These are phyloP conservation scores for Ormyrus thymus DNA, from an alignment of 2,888 invertebrate species.

Conservation along the genomic window DNA sequence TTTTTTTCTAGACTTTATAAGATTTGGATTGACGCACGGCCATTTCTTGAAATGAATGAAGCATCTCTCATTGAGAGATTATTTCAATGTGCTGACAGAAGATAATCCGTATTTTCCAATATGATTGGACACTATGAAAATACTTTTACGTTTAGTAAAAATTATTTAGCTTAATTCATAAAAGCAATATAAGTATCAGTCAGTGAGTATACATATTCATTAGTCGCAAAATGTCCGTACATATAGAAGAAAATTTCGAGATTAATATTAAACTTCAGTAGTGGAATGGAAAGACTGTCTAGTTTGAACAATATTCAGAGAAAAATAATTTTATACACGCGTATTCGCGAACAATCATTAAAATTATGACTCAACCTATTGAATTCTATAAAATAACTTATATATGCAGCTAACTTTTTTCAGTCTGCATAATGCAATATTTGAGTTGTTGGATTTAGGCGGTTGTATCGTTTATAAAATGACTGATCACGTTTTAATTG, in stretches of 20 bases:
- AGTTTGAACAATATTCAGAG: constrained; percentile 45
- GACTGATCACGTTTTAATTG: constrained; percentile 53
- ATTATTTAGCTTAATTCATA: constrained; percentile 50
- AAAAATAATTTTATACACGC: constrained; percentile 35
- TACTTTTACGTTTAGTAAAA: constrained; percentile 49
- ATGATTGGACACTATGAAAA: constrained; percentile 49
- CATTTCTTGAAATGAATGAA: constrained; percentile 47
- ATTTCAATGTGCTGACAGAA: constrained; percentile 34
- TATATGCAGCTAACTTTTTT: constrained; percentile 25
- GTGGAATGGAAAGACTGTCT: constrained; percentile 51
- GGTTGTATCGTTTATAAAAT: constrained; percentile 50
- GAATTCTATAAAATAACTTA: constrained; percentile 43
- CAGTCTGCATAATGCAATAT: constrained; percentile 37
- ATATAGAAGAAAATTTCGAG: constrained; percentile 39
- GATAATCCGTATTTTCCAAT: constrained; percentile 50
- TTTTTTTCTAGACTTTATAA: constrained; percentile 46
- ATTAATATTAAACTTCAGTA: constrained; percentile 38
- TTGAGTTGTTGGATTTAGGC: constrained; percentile 41
- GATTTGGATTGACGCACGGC: constrained; percentile 46
- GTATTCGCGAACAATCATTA: constrained; percentile 27
- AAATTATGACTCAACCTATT: constrained; percentile 42
- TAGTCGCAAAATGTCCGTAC: constrained; percentile 49
- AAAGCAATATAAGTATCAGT: constrained; percentile 55
- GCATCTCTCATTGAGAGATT: constrained; percentile 29
- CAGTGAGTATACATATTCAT: constrained; percentile 48